These are phyloP conservation scores for Poeciliopsis retropinna DNA, from an alignment of 2,113 vertebrate species.

Conservation along the genomic window DNA sequence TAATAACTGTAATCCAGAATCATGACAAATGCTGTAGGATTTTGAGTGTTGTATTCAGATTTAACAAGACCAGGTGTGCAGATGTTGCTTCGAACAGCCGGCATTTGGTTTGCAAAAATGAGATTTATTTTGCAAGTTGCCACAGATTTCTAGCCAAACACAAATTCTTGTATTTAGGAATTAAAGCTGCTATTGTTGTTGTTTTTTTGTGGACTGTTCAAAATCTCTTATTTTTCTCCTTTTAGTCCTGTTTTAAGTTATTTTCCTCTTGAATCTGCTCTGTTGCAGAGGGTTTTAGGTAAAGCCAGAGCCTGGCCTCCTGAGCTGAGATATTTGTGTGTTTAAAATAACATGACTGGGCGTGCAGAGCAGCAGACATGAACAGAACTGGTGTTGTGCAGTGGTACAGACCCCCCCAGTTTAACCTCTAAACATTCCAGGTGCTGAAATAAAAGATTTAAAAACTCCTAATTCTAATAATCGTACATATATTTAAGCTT, in stretches of 20 bases:
- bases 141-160: not conserved
- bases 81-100: not conserved
- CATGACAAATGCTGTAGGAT: not conserved
- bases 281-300: conserved; percentile 13
- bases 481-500: not conserved
- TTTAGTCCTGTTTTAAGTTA: not conserved
- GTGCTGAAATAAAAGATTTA: not conserved
- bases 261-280: not conserved
- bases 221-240: not conserved
- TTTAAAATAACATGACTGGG: conserved; percentile 51
- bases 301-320: conserved; percentile 23
- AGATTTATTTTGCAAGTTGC: not conserved
- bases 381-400: conserved; percentile 67
- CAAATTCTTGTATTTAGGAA: not conserved
- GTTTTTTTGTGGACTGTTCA: not conserved
- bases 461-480: too few species aligned
- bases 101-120: not conserved
- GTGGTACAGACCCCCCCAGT: conserved; percentile 27
- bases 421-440: conserved; percentile 13
- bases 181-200: not conserved
- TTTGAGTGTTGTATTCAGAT: not conserved
- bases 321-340: conserved; percentile 48
- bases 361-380: conserved; percentile 47
- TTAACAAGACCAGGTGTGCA: conserved; percentile 11
- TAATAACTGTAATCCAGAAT: not conserved